phyloP scores from a whole-genome alignment of 2,797 vertebrate species.

The Peromyscus nudipes region DNA sequence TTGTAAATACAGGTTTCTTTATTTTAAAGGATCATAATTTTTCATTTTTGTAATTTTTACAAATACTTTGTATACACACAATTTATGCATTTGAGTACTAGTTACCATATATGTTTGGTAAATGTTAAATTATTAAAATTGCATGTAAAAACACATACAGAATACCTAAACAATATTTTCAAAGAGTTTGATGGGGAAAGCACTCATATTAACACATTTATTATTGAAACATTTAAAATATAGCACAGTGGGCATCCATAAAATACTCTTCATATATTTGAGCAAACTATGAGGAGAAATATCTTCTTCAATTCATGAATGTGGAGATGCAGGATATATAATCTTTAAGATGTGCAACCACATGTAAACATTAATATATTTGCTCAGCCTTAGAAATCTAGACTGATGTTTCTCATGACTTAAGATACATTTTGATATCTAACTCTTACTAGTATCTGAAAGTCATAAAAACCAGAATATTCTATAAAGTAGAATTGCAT shows the following conservation, averaged over 20 bases:
- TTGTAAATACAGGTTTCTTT: not conserved
- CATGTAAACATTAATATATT: constrained; percentile 19
- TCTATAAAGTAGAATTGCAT: constrained; percentile 46
- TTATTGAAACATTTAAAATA: not conserved
- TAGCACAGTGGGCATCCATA: not conserved
- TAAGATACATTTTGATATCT: constrained; percentile 62
- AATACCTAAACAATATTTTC: not conserved
- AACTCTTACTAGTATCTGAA: constrained; percentile 39
- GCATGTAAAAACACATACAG: not conserved
- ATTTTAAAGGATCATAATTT: not conserved
- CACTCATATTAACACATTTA: not conserved
- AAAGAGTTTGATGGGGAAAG: not conserved
- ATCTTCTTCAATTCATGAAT: not conserved
- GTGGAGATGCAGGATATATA: no score
- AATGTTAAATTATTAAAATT: not conserved
- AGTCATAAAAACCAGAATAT: constrained; percentile 49
- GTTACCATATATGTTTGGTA: not conserved
- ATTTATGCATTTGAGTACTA: not conserved
- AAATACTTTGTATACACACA: not conserved
- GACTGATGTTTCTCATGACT: not conserved
- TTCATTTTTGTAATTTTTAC: not conserved
- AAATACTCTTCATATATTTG: not conserved
- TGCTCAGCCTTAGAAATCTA: constrained; percentile 36
- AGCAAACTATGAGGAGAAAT: not conserved
- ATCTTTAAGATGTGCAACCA: not conserved